Percentiles rank a stretch among this genome's conserved stretches.
Evolutionary conservation across 1,140 invertebrate genomes (phyloP).

Genomic region (Linepithema humile): DNA sequence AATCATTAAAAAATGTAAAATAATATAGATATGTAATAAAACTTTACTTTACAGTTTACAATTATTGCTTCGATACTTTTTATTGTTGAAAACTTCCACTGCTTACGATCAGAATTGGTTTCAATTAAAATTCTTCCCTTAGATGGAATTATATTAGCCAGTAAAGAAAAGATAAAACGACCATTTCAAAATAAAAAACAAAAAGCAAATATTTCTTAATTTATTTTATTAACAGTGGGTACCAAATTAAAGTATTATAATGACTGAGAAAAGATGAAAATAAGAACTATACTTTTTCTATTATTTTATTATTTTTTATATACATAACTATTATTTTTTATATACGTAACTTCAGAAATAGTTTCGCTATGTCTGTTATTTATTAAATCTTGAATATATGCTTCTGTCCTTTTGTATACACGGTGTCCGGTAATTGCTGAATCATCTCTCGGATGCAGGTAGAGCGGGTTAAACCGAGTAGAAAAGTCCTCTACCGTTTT

Average conservation of each 20-base stretch:
- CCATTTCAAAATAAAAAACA: neutral
- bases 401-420: neutral
- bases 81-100: neutral
- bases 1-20: neutral
- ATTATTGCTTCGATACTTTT: neutral
- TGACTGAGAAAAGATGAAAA: neutral
- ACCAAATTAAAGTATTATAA: neutral
- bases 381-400: neutral
- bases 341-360: neutral
- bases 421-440: too few species aligned
- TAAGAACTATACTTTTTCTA: neutral
- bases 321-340: too few species aligned
- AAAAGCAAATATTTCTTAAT: neutral
- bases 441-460: too few species aligned
- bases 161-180: neutral
- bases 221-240: neutral
- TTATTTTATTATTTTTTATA: neutral
- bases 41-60: conserved; percentile 4
- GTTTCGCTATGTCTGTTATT: neutral
- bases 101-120: neutral
- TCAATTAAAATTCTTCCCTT: neutral
- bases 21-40: neutral
- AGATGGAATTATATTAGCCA: neutral
- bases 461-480: too few species aligned
- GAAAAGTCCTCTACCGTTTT: too few species aligned